Conservation (phyloP, 2,797 vertebrate species). For the Nyctibius grandis region DNA sequence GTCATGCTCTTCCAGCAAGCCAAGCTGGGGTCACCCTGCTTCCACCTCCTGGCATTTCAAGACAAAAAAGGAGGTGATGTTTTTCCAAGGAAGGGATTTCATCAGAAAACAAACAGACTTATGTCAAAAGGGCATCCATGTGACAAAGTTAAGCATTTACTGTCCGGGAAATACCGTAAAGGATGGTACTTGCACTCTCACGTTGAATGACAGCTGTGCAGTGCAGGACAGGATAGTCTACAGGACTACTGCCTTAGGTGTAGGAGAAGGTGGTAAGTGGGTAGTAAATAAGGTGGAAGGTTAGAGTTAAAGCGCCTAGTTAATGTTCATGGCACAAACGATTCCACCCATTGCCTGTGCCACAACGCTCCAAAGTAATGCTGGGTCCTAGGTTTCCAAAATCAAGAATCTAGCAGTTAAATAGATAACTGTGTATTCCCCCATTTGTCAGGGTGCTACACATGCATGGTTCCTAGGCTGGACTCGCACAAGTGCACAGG, state of each 20-base stretch:
- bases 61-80: not conserved
- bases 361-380: not conserved
- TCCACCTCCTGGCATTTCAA: not conserved
- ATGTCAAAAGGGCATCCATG: not conserved
- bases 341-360: not conserved
- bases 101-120: not conserved
- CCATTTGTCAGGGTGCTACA: not conserved
- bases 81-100: not conserved
- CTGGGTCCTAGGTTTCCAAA: not conserved
- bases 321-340: not conserved
- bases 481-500: not conserved
- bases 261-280: not conserved
- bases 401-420: not conserved
- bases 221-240: not conserved
- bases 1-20: rapidly evolving
- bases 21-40: not conserved
- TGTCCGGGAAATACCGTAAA: not conserved
- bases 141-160: not conserved
- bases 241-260: not conserved
- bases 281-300: not conserved
- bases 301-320: not conserved
- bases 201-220: not conserved
- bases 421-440: not conserved
- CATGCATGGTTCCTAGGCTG: not conserved
- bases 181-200: not conserved